Percentiles rank a stretch among this genome's conserved stretches.
These are phyloP conservation scores for Diorhabda sublineata DNA, from an alignment of 1,140 invertebrate genomes.

Conservation along the genomic window DNA sequence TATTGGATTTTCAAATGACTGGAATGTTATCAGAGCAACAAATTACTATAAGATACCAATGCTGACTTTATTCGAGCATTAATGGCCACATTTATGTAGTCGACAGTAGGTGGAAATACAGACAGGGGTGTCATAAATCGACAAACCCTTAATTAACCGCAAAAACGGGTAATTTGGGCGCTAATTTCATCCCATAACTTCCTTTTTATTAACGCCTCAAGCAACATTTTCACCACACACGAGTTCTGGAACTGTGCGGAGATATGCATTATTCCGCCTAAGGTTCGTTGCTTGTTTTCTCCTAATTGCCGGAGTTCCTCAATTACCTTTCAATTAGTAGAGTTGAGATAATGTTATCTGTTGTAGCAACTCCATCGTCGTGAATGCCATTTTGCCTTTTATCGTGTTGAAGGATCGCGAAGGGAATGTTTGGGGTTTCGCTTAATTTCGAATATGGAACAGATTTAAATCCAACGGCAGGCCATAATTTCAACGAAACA, in stretches of 20 bases:
- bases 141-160: conserved; percentile 38
- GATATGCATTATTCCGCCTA: conserved; percentile 38
- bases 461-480: conserved; percentile 6
- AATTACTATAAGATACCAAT: conserved; percentile 15
- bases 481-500: not conserved
- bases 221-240: conserved; percentile 37
- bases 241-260: conserved; percentile 28
- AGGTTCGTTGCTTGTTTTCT: conserved; percentile 33
- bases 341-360: conserved; percentile 43
- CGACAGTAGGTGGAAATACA: conserved; percentile 23
- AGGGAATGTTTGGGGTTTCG: not conserved
- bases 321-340: conserved; percentile 47
- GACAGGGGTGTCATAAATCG: conserved; percentile 38
- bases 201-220: conserved; percentile 41
- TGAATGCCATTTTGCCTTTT: conserved; percentile 11
- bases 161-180: conserved; percentile 42
- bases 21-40: not conserved
- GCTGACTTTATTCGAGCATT: conserved; percentile 23
- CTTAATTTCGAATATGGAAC: conserved; percentile 2
- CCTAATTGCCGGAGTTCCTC: conserved; percentile 41
- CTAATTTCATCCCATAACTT: conserved; percentile 41
- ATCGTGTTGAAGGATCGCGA: conserved; percentile 3
- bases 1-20: no score
- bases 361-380: conserved; percentile 26
- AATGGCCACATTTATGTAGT: conserved; percentile 26